Evolutionary conservation across 2,797 vertebrate genomes (phyloP), one percentile per base, ranked within the genome.

Genomic region (Ctenosaura bakeri): DNA sequence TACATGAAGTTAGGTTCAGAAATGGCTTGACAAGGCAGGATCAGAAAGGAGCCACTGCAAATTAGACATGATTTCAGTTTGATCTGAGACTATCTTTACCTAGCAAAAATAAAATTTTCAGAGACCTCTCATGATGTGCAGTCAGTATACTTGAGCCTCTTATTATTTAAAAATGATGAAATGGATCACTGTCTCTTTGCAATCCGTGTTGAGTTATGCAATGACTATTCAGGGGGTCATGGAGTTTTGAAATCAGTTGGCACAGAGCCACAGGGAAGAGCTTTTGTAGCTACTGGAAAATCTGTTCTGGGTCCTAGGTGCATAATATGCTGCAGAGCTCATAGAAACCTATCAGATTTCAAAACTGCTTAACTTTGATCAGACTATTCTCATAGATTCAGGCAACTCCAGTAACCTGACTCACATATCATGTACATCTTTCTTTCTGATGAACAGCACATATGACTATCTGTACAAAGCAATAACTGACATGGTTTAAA

Each of bases 111-210:
- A 79, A 52, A 90, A 69, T 87, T 94, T 95, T 90, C 93, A 91
- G 92, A 91, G 50, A 74, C 52, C 89, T 88, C 64, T 93, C 84
- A 92, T 91, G 83, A 73, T 88, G 90, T 91, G 90, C 62, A 94
- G 93, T 87, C 26, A 84, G 16, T 83, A 24, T 3, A n/a, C 84
- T 71, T 92, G 76, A 90, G 94, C 86, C 93, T 93, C 91, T 94
- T 95, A 80, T 91, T 94, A 90, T 92, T 92, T 83, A 93, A 35
- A 92, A 90, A 82, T 85, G 79, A 89, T 79, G 38, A 94, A 94
- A 94, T 0, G 2, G 64, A 90, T n/a, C 88, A 83, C 86, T 89
- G 89, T 90, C 93, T 91, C 91, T 92, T 93, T 95, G 92, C 87
- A 92, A 91, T 91, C 92, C 83, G 69, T 90, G 79, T 90, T 90